Evolutionary conservation across 1,140 invertebrate genomes (phyloP), one percentile per base, ranked within the genome.

Genomic region (Agrilus planipennis): DNA sequence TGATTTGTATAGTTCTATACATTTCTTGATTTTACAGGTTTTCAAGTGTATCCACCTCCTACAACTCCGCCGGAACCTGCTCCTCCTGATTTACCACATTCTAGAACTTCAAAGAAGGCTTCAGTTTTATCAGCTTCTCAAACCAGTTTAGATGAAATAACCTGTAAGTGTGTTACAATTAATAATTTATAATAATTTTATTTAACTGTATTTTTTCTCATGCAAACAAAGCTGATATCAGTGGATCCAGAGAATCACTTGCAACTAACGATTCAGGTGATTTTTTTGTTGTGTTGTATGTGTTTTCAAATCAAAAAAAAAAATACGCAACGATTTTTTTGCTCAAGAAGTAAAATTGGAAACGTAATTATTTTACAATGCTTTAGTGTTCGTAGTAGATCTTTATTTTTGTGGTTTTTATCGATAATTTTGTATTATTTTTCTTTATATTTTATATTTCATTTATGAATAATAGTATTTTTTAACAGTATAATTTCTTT

Each of bases 61-160:
- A 82, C 77, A 48, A 84, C 81, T 41, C 81, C 82, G 22, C 82
- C 83, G 34, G 82, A 86, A 64, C 83, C 82, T 44, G 81, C 81
- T 37, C 82, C 82, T 43, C 81, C 81, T 42, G 82, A 85, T 61
- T 77, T 80, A 57, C 70, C 46, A 5, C 50, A 46, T 27, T 49
- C 46, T 7, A 50, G 47, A 51, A 27, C 39, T 12, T 41, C 44
- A 9, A 54, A 53, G 39, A 23, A 46, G 11, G 45, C 42, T 15
- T 45, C 47, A 16, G 42, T 54, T 31, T 42, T 74, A 48, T 66
- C 69, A 45, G 72, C 72, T 50, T 76, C 74, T 41, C 73, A 77
- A 62, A 75, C 74, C 47, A 77, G 73, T 63, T 63, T 77, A 55
- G 73, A 77, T 58, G 73, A 75, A 54, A 72, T 73, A 50, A 73